Evolutionary conservation across 1,140 invertebrate genomes (phyloP), one percentile per base, ranked within the genome.

Genomic region (Hylyphantes graminicola): DNA sequence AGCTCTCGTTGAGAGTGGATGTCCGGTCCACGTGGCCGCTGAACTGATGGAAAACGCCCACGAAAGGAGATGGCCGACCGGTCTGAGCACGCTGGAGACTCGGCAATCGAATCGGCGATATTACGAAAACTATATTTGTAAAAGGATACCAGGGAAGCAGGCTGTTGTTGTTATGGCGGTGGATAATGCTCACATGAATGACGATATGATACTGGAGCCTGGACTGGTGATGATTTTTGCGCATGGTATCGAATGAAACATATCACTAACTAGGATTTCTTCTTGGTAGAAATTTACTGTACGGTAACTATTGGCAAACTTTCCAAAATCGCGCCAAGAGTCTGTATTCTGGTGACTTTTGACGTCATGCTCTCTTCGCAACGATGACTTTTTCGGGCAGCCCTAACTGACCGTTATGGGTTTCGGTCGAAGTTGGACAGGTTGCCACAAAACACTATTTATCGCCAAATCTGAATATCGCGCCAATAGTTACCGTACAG

Each of bases 181-280:
- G 90, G 97, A 99, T 89, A 99, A 99, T 89, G 92, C 93, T 50
- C 96, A 98, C 88, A 96, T 99, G 92, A 94, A 95, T 85, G 95
- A 96, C 86, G 96, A 98, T 87, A 96, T 98, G 93, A 96, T 98
- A 92, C 92, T 97, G 50, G 96, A 98, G 87, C 97, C 97, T 4
- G 97, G 97, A n/a, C 92, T 98, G 86, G 96, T 98, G 15, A 98
- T 99, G 96, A 98, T 98, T 87, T 98, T 98, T 91, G 97, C 97
- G 75, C 97, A 98, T 91, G 97, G 97, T 85, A 96, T 98, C 78
- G 96, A 98, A 91, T 96, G 82, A 85, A 35, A 35, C 35, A 35
- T 35, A 35, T 35, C 35, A 35, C 35, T 35, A 1, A 35, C 35
- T 35, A 35, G 35, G 35, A 35, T 35, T 35, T 35, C 5, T 5